phyloP scores from a whole-genome alignment of 2,797 vertebrate genomes.

The Sebastes steindachneri region DNA sequence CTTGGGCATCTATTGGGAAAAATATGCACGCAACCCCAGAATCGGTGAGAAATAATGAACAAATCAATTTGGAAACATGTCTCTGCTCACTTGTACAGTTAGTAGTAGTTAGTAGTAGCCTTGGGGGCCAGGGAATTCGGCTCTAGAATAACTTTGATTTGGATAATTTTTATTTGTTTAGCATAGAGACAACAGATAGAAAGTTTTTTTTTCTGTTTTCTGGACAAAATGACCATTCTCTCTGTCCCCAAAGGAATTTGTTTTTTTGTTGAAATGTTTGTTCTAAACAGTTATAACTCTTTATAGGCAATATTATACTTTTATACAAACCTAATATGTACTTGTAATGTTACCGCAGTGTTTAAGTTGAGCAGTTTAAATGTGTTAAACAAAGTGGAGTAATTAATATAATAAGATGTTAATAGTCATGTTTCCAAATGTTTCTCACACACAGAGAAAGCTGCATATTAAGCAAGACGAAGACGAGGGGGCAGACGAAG shows the following conservation, averaged over 20 bases:
- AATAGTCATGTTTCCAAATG: constrained; percentile 39
- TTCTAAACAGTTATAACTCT: constrained; percentile 17
- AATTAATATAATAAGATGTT: constrained; percentile 8
- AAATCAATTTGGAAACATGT: constrained; percentile 83
- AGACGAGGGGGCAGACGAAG: constrained; percentile 96
- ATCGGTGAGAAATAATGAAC: constrained; percentile 87
- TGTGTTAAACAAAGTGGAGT: constrained; percentile 6
- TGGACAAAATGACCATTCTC: constrained; percentile 80
- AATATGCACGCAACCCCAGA: constrained; percentile 86
- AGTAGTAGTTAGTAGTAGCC: constrained; percentile 68
- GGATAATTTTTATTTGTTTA: constrained; percentile 53
- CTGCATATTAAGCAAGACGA: constrained; percentile 97
- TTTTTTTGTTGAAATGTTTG: constrained; percentile 46
- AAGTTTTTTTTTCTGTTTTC: constrained; percentile 61
- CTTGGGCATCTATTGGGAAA: constrained; percentile 87
- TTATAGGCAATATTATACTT: not conserved
- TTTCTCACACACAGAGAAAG: constrained; percentile 92
- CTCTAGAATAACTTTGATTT: constrained; percentile 63
- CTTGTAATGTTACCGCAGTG: constrained; percentile 26
- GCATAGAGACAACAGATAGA: constrained; percentile 38
- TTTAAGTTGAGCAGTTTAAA: constrained; percentile 46
- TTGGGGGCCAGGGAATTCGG: constrained; percentile 78
- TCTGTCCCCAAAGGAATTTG: constrained; percentile 74
- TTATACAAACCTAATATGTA: not conserved
- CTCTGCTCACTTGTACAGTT: constrained; percentile 78